Base-by-base conservation (phyloP, 23 tunicate genomes). In the Trididemnum clinides region DNA sequence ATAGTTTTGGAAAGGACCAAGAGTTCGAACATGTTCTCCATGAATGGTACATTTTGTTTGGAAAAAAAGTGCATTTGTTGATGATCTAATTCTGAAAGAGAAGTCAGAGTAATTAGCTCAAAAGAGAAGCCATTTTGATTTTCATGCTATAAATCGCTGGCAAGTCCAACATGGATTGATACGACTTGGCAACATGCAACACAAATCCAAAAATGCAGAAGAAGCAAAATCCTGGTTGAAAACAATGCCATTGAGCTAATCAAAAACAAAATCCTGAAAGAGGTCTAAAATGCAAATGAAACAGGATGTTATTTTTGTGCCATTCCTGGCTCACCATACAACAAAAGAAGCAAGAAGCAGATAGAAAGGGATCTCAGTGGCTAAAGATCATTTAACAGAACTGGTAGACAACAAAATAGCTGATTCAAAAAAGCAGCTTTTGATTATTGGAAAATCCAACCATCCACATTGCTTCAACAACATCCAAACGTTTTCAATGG, bases 41-140 rank as follows among this genome's bases (percentile, higher is more conserved):
- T 80, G 85, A 59, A 0, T 80, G 85, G 85, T 80, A 31, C 73
- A 80, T 78, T 82, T 82, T 57, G 59, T 57, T 57, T 3, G 29
- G 33, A 15, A 33, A 57, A 82, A 0, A 65, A 57, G 33, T 1
- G 1, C 35, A 64, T 6, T 0, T 0, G 86, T 82, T 64, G 66
- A 82, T 64, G 86, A 57, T n/a, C 86, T 78, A 65, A 35, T 64
- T 82, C 37, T 82, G 77, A 82, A 32, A 57, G 57, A 65, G 77
- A 82, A 82, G 58, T 35, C 86, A 10, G 75, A 66, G 75, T 20
- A 66, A 37, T 66, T 66, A 66, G 86, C 86, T 64, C 77, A 82
- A 65, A 33, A 64, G 33, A 65, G 36, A 32, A 78, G 79, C 76
- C 25, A 64, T 0, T 57, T 27, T 29, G 75, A 29, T 37, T 66